Evolutionary conservation across 2,113 vertebrate genomes (phyloP), one percentile per base, ranked within the genome.

Genomic region (Anarrhichthys ocellatus): DNA sequence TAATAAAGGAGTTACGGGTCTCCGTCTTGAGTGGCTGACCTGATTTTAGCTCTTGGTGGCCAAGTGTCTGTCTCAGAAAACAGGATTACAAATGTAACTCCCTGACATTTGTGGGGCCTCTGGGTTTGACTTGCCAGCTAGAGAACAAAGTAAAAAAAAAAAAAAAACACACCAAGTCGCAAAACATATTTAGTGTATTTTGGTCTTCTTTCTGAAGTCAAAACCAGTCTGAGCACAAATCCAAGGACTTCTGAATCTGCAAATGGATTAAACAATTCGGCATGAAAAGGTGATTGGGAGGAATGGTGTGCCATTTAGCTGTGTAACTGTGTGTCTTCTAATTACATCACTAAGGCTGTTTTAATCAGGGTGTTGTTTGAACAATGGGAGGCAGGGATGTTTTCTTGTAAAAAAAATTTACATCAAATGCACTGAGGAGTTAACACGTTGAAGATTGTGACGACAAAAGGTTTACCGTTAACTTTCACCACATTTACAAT

Each of bases 251-350:
- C 62, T 52, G 48, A 81, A 67, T 64, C 34, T 24, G 54, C 54
- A 83, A 64, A 83, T 24, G 75, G 34, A 61, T 62, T 40, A 63
- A 81, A 74, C 22, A 68, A 74, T 82, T 52, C 65, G n/a, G 3
- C 3, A 50, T 6, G 20, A 58, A 36, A 64, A 36, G 2, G 5
- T 58, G 9, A 44, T 29, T 0, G 0, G 7, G 24, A 15, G 66
- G 20, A 72, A 20, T 48, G 22, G 46, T 8, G 34, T 61, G 32
- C 13, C n/a, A 67, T 66, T 62, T 20, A 29, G 4, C 6, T 4
- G 4, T 48, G 27, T 17, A 15, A 54, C 66, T 29, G n/a, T 50
- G 1, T 50, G 17, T 24, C 5, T 67, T 18, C 67, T 73, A n/a
- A 36, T 65, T 10, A 17, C 2, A 24, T 63, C 9, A 18, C 1